Evolutionary conservation across 2,888 invertebrate genomes (phyloP).

Genomic region (Margaritifera margaritifera): DNA sequence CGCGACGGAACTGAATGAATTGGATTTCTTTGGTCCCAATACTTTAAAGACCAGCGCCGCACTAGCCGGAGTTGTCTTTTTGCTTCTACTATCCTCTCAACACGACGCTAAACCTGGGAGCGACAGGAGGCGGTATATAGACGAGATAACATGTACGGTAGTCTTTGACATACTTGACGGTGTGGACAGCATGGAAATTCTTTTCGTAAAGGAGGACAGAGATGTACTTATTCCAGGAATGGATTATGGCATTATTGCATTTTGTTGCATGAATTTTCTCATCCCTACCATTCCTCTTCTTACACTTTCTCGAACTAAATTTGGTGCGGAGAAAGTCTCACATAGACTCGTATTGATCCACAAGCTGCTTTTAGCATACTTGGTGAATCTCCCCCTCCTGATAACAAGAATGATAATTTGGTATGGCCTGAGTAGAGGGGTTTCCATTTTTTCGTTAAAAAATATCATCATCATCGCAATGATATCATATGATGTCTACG

Average conservation of each 20-base stretch:
- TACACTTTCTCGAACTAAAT: slow-evolving; percentile 75
- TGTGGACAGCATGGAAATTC: slow-evolving; percentile 75
- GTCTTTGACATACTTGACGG: slow-evolving; percentile 78
- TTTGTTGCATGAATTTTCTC: slow-evolving; percentile 76
- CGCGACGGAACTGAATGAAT: slow-evolving; percentile 57
- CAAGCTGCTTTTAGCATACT: slow-evolving; percentile 74
- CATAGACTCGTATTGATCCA: slow-evolving; percentile 66
- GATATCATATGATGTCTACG: slow-evolving; percentile 67
- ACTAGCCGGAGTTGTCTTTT: slow-evolving; percentile 75
- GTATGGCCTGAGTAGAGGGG: slow-evolving; percentile 74
- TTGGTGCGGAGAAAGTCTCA: slow-evolving; percentile 65
- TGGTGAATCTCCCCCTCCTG: slow-evolving; percentile 77
- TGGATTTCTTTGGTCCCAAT: slow-evolving; percentile 74
- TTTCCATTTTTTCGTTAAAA: slow-evolving; percentile 77
- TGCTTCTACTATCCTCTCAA: slow-evolving; percentile 76
- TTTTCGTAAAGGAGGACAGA: slow-evolving; percentile 68
- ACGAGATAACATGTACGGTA: slow-evolving; percentile 75
- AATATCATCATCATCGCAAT: slow-evolving; percentile 76
- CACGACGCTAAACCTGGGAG: slow-evolving; percentile 75
- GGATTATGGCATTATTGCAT: slow-evolving; percentile 74
- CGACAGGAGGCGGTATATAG: slow-evolving; percentile 74
- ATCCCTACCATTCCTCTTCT: slow-evolving; percentile 76
- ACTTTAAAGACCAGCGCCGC: slow-evolving; percentile 69
- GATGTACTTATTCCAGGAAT: slow-evolving; percentile 60
- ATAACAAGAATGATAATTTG: slow-evolving; percentile 76